Percentiles rank a stretch among this genome's conserved stretches.
These are phyloP conservation scores for Pomatostomus ruficeps DNA, from an alignment of 2,113 vertebrate genomes.

Conservation along the genomic window DNA sequence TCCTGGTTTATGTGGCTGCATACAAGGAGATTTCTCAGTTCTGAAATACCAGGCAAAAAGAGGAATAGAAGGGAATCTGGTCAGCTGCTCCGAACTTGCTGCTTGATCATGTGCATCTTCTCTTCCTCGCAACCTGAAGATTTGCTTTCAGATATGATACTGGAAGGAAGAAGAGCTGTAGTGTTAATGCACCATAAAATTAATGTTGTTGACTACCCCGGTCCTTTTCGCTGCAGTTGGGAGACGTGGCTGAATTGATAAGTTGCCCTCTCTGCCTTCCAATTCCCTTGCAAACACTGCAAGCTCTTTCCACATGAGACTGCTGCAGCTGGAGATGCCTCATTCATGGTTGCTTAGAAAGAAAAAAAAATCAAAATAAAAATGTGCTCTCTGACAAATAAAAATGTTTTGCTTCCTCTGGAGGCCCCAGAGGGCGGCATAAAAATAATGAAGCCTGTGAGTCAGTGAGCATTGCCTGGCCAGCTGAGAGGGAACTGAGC, in stretches of 20 bases:
- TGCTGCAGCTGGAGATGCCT: slow-evolving; percentile 30
- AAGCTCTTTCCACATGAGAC: neutral
- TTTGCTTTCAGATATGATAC: neutral
- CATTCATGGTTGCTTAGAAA: slow-evolving; percentile 29
- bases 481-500: slow-evolving; percentile 30
- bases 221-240: neutral
- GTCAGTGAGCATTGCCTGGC: slow-evolving; percentile 18
- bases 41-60: neutral
- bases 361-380: neutral
- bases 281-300: neutral
- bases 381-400: slow-evolving; percentile 36
- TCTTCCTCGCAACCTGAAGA: neutral
- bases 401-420: slow-evolving; percentile 52
- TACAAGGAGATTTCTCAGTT: neutral
- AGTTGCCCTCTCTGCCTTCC: neutral
- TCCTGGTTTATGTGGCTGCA: neutral
- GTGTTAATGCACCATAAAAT: neutral
- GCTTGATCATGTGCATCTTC: neutral
- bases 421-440: slow-evolving; percentile 39
- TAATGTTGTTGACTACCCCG: neutral
- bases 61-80: neutral
- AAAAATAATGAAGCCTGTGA: slow-evolving; percentile 31
- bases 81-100: neutral
- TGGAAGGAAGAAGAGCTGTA: neutral
- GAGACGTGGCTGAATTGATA: slow-evolving; percentile 12